Conservation (phyloP, 2,797 vertebrate genomes). For the Simalia tracyae region DNA sequence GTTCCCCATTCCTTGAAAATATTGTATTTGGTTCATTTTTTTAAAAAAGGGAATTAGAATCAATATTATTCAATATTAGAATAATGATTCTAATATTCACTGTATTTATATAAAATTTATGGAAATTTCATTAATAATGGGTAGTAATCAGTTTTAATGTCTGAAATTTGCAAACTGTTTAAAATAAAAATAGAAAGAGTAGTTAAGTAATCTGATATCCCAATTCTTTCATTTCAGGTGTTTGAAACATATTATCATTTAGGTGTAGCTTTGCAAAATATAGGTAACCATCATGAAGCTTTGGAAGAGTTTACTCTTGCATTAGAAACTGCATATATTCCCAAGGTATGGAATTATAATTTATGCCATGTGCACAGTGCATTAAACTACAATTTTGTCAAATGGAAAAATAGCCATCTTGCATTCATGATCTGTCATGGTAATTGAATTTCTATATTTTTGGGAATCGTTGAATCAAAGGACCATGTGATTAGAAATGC, state of each 20-base stretch:
- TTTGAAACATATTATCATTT: conserved; percentile 48
- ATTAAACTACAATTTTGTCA: not conserved
- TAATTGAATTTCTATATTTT: conserved; percentile 32
- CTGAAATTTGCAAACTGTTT: not conserved
- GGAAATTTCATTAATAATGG: not conserved
- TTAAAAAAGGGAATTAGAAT: not conserved
- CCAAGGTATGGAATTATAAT: conserved; percentile 45
- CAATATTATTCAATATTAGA: not conserved
- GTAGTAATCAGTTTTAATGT: not conserved
- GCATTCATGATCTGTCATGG: not conserved
- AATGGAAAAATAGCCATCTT: not conserved
- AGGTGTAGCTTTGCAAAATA: conserved; percentile 39
- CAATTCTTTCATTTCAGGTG: conserved; percentile 42
- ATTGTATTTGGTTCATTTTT: not conserved
- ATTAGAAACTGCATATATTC: conserved; percentile 25
- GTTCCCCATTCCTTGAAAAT: not conserved
- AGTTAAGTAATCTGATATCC: conserved; percentile 25
- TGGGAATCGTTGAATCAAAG: conserved; percentile 5
- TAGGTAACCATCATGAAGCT: conserved; percentile 39
- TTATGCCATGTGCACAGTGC: conserved; percentile 24
- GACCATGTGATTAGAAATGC: not conserved
- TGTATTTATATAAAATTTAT: not conserved
- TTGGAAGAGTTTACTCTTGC: conserved; percentile 49
- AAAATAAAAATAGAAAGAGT: not conserved
- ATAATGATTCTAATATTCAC: not conserved